Conservation (phyloP, 2,888 invertebrate genomes). For the Rhingia rostrata region DNA sequence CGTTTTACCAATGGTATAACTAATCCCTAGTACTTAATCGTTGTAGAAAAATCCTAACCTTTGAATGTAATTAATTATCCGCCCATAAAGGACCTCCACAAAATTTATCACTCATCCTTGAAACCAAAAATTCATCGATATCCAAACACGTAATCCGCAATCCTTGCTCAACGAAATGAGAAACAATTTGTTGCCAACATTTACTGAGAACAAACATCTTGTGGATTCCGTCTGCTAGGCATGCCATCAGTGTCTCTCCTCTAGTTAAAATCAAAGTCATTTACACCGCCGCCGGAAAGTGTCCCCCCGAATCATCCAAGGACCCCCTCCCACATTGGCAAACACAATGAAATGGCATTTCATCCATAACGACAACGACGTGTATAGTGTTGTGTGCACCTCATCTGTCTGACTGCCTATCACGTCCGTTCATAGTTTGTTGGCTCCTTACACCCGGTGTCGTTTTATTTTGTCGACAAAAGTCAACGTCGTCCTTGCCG, state of each 20-base stretch:
- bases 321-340: slow-evolving; percentile 37
- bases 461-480: not conserved
- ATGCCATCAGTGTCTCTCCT: slow-evolving; percentile 54
- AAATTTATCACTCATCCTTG: no score
- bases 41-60: no score
- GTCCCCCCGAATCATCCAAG: slow-evolving; percentile 36
- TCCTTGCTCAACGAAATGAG: slow-evolving; percentile 45
- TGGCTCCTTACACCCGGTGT: slow-evolving; percentile 21
- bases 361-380: slow-evolving; percentile 55
- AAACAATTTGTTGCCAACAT: slow-evolving; percentile 72
- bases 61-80: no score
- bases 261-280: slow-evolving; percentile 58
- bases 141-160: slow-evolving; percentile 6
- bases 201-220: slow-evolving; percentile 63
- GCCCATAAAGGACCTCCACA: no score
- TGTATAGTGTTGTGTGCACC: slow-evolving; percentile 19
- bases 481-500: not conserved
- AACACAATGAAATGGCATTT: slow-evolving; percentile 65
- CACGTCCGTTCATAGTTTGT: slow-evolving; percentile 54
- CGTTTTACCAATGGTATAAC: no score
- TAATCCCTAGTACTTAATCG: no score
- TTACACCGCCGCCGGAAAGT: slow-evolving; percentile 54
- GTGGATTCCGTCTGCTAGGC: slow-evolving; percentile 48
- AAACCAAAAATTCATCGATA: slow-evolving; percentile 13
- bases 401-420: slow-evolving; percentile 62